Percentiles rank a stretch among this genome's conserved stretches.
phyloP scores from a whole-genome alignment of 2,888 invertebrate species.

The Agrochola circellaris region DNA sequence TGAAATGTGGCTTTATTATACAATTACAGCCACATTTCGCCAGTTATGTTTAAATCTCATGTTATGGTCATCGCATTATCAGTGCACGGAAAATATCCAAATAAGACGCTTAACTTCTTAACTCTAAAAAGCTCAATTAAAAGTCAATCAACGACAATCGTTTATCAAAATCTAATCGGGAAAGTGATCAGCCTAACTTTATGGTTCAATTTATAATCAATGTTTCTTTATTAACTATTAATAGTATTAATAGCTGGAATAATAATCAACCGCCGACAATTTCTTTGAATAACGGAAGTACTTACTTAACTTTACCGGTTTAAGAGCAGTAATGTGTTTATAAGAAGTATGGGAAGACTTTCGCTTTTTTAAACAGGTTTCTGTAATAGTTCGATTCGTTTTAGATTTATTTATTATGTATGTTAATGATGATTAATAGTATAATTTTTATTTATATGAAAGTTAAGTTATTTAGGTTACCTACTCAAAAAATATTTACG shows the following conservation, averaged over 20 bases:
- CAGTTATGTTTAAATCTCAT: too few relatives aligned
- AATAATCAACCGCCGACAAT: conserved; percentile 50
- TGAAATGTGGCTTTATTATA: background rate
- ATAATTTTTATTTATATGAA: conserved; percentile 17
- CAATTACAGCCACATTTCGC: too few relatives aligned
- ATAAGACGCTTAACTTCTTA: conserved; percentile 2
- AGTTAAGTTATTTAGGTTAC: conserved; percentile 6
- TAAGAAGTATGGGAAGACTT: conserved; percentile 50
- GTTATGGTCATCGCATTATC: too few relatives aligned
- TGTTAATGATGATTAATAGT: conserved; percentile 24
- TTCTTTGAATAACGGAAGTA: conserved; percentile 60
- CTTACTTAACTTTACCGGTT: conserved; percentile 55
- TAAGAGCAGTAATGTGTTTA: conserved; percentile 38
- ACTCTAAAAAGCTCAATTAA: conserved; percentile 34
- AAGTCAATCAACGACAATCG: conserved; percentile 39
- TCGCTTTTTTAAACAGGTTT: conserved; percentile 52
- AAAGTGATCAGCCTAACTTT: conserved; percentile 41
- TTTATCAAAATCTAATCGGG: conserved; percentile 57
- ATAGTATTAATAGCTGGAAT: conserved; percentile 52
- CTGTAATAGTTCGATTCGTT: conserved; percentile 38
- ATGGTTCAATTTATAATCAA: conserved; percentile 42
- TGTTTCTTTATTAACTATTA: conserved; percentile 58
- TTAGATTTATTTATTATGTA: conserved; percentile 25
- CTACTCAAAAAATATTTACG: background rate
- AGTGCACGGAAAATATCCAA: too few relatives aligned